Conservation (phyloP, 2,113 vertebrate genomes). For the Willisornis vidua region DNA sequence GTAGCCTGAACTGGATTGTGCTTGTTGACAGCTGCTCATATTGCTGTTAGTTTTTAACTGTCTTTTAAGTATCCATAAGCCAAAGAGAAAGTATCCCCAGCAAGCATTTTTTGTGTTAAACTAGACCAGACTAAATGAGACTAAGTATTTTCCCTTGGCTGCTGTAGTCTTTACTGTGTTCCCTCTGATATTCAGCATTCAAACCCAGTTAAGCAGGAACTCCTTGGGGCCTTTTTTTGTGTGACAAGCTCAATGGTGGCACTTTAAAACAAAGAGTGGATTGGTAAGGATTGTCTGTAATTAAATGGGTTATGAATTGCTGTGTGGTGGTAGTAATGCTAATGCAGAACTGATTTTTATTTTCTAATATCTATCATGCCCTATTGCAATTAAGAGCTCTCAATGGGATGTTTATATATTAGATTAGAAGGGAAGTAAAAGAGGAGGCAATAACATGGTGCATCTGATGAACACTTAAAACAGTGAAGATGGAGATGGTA, state of each 20-base stretch:
- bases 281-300: background rate
- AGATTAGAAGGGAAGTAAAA: background rate
- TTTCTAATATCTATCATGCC: background rate
- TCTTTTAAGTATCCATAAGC: background rate
- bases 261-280: background rate
- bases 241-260: background rate
- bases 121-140: background rate
- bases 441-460: accelerated
- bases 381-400: background rate
- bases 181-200: background rate
- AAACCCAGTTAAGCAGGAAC: background rate
- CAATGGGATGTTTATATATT: accelerated
- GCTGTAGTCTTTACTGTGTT: background rate
- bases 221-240: background rate
- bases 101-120: background rate
- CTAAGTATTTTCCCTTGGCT: background rate
- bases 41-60: background rate
- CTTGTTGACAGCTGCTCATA: background rate
- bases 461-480: background rate
- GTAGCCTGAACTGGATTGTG: background rate
- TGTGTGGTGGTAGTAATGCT: background rate
- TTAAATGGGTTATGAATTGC: background rate
- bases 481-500: background rate
- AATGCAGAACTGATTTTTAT: background rate
- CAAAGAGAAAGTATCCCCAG: background rate